phyloP scores from a whole-genome alignment of 2,113 vertebrate genomes.

The Sialia sialis region DNA sequence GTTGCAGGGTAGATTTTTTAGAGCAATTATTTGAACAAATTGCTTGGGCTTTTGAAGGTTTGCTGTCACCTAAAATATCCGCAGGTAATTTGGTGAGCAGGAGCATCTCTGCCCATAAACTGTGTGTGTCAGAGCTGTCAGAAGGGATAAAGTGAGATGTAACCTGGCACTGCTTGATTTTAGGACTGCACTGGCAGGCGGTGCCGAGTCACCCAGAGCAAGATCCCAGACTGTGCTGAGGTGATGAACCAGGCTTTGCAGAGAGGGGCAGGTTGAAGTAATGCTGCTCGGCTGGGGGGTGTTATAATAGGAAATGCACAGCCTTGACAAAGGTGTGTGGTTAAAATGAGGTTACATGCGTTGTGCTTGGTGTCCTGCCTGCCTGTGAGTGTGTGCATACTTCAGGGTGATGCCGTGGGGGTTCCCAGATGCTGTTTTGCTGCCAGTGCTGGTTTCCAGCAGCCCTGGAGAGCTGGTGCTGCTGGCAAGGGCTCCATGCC shows the following conservation, averaged over 20 bases:
- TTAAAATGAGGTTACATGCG: accelerated
- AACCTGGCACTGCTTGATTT: not conserved
- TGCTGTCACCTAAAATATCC: not conserved
- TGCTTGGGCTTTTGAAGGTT: not conserved
- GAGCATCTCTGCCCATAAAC: not conserved
- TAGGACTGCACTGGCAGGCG: not conserved
- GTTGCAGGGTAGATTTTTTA: not conserved
- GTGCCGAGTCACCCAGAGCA: not conserved
- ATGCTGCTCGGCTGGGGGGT: accelerated
- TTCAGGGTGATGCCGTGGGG: accelerated
- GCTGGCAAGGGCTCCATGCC: not conserved
- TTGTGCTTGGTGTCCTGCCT: not conserved
- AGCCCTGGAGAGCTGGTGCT: not conserved
- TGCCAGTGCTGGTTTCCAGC: not conserved
- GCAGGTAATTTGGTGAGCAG: not conserved
- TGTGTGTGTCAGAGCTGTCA: not conserved
- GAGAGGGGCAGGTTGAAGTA: not conserved
- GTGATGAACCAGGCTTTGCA: not conserved
- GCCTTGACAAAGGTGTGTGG: not conserved
- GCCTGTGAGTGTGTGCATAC: not conserved
- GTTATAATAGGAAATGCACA: not conserved
- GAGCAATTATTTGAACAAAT: not conserved
- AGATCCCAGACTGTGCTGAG: not conserved
- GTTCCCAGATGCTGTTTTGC: not conserved
- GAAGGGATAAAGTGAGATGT: not conserved